These are phyloP conservation scores for Pseudonaja textilis DNA, from an alignment of 2,113 vertebrate species.

Conservation along the genomic window DNA sequence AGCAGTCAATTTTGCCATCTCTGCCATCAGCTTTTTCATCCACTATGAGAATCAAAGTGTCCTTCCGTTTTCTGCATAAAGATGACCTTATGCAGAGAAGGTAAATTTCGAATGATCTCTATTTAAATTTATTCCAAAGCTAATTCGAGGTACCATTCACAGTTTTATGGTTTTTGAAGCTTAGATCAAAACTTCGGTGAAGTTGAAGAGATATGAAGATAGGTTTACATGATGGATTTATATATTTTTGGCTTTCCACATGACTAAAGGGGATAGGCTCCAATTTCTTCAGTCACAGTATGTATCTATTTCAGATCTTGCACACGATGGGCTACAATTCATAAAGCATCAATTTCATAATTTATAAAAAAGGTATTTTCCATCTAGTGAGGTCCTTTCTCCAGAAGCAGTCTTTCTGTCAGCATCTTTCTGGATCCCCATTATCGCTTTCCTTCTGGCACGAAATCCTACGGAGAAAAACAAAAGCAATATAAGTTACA, in stretches of 20 bases:
- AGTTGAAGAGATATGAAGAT: background rate
- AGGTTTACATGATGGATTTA: background rate
- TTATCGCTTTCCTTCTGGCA: background rate
- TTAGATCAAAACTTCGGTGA: background rate
- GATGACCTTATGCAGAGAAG: rapidly evolving
- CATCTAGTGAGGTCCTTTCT: background rate
- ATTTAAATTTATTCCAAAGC: background rate
- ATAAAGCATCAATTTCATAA: background rate
- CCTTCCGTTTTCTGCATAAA: background rate
- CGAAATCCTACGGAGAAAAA: conserved; percentile 3
- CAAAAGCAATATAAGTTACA: background rate
- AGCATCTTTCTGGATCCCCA: background rate
- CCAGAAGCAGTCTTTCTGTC: background rate
- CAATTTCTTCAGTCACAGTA: background rate
- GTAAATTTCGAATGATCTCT: background rate
- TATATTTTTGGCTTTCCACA: background rate
- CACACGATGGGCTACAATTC: rapidly evolving
- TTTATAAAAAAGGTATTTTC: background rate
- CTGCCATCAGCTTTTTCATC: background rate
- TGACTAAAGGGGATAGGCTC: background rate
- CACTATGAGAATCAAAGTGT: background rate
- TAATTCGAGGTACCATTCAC: background rate
- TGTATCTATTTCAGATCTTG: rapidly evolving
- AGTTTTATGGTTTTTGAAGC: background rate
- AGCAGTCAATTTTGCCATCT: background rate